These are phyloP conservation scores for Germaria angustata DNA, from an alignment of 2,888 invertebrate genomes.

Conservation along the genomic window DNA sequence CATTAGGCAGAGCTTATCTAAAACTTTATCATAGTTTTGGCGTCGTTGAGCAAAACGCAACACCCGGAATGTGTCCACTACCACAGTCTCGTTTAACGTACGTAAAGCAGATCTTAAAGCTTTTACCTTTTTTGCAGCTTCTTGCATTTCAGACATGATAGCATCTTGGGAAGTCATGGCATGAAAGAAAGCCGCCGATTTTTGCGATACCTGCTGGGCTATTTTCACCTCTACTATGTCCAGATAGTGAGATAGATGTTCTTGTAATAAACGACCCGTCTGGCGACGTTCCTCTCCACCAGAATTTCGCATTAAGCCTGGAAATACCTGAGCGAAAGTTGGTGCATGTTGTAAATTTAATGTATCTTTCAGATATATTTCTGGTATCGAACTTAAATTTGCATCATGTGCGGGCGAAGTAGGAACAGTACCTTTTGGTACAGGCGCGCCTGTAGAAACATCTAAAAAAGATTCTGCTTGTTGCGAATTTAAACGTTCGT, in stretches of 20 bases:
- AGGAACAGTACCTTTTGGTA: conserved; percentile 34
- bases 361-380: conserved; percentile 89
- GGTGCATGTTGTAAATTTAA: conserved; percentile 89
- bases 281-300: conserved; percentile 76
- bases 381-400: conserved; percentile 86
- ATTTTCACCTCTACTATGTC: conserved; percentile 90
- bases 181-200: conserved; percentile 98
- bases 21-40: conserved; percentile 84
- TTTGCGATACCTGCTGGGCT: conserved; percentile 84
- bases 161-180: conserved; percentile 99
- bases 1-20: conserved; percentile 92
- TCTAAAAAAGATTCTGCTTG: conserved; percentile 65
- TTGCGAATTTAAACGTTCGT: conserved; percentile 80
- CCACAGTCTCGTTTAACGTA: conserved; percentile 88
- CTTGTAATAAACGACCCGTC: conserved; percentile 87
- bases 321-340: conserved; percentile 92
- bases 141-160: conserved; percentile 95
- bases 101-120: conserved; percentile 87
- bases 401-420: conserved; percentile 70
- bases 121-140: conserved; percentile 88
- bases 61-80: conserved; percentile 89
- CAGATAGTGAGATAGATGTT: conserved; percentile 95
- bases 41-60: conserved; percentile 86
- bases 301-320: conserved; percentile 81
- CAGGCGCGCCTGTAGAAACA: conserved; percentile 1